Evolutionary conservation across 2,888 invertebrate species (phyloP), one percentile per base, ranked within the genome.

Genomic region (Pinctada fucata): DNA sequence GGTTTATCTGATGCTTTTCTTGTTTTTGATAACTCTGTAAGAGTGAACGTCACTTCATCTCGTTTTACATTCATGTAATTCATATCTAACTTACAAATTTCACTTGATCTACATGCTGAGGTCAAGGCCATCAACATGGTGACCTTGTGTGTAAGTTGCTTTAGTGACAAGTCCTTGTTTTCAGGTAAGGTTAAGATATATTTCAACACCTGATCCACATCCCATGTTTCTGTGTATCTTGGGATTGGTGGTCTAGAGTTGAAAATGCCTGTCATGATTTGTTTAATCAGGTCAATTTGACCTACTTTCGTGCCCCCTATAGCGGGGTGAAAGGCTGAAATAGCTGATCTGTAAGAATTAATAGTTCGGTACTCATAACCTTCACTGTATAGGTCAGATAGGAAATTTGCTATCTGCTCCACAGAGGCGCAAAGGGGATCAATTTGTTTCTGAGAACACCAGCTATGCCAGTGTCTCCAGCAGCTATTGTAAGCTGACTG

Each of bases 401-500:
- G 50, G 16, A 76, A 71, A 49, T 76, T 70, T 16, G 64, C 71
- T 71, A 76, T 52, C 16, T 58, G 48, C 31, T 76, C 65, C 71
- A 76, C 52, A 71, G 51, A 6, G 66, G 50, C 8, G 8, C 10
- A 10, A 72, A 76, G 3, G 58, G 75, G 75, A 68, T 75, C 47
- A 68, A 75, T 76, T 68, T 76, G 31, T 75, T 50, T n/a, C 45
- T 58, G 13, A 50, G 2, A 5, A 70, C 70, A 64, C 64, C 67
- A 77, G 67, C 64, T 10, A 66, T 3, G 4, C 48, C 72, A 72
- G 67, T 77, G 72, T 72, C 66, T 67, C 77, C 73, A 73, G 63
- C 72, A 72, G 73, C 64, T 78, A 31, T 78, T 65, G 65, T 78
- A 71, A 74, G 70, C 48, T 52, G 74, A 65, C 70, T 74, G 69